Evolutionary conservation across 2,113 vertebrate species (phyloP).

Genomic region (Camelus bactrianus): DNA sequence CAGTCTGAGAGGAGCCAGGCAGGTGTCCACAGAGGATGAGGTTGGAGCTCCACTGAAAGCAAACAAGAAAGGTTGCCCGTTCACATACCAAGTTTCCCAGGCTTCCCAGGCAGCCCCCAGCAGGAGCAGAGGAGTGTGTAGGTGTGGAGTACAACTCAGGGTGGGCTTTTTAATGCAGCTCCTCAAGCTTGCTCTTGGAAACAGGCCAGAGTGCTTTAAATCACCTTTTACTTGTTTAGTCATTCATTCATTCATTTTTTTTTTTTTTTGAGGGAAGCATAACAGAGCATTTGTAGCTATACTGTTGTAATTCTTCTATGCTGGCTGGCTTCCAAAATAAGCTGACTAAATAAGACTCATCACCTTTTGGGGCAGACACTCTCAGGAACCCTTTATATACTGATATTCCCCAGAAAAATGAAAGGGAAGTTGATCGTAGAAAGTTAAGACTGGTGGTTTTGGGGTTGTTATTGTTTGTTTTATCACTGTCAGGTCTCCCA

Average conservation of each 20-base stretch:
- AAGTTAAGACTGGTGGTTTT: not conserved
- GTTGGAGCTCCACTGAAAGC: not conserved
- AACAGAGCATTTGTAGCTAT: conserved; percentile 43
- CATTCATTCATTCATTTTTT: conserved; percentile 31
- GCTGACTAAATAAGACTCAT: not conserved
- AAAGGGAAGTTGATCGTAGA: not conserved
- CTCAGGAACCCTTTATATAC: not conserved
- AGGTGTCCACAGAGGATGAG: not conserved
- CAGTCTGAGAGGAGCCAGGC: not conserved
- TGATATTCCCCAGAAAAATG: not conserved
- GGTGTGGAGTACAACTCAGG: not conserved
- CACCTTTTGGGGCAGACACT: not conserved
- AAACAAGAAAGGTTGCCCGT: not conserved
- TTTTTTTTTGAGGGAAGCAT: not conserved
- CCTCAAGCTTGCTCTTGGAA: conserved; percentile 1
- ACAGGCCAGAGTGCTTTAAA: conserved; percentile 36
- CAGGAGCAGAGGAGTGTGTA: not conserved
- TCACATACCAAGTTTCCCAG: not conserved
- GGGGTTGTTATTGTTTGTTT: not conserved
- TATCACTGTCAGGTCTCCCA: not conserved
- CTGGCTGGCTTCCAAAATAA: conserved; percentile 52
- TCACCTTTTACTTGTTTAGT: conserved; percentile 63
- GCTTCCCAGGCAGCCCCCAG: not conserved
- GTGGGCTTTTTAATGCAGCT: not conserved
- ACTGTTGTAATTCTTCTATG: not conserved